phyloP scores from a whole-genome alignment of 2,888 invertebrate species.

The Sicus ferrugineus region DNA sequence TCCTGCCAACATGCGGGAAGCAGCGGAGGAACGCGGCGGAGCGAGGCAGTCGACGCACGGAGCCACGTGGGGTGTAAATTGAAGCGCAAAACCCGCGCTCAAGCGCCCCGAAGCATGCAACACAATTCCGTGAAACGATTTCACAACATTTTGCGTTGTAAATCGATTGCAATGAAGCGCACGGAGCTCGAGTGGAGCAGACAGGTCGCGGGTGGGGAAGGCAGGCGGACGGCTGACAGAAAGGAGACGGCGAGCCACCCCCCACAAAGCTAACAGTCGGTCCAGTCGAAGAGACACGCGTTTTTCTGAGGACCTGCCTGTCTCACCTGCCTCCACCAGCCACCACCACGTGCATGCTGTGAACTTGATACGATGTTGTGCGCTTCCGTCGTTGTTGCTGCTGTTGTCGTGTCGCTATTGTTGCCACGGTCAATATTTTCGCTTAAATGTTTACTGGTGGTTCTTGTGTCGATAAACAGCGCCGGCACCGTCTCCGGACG shows the following conservation, averaged over 20 bases:
- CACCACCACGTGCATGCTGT: background rate
- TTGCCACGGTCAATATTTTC: constrained; percentile 15
- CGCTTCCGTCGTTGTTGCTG: constrained; percentile 17
- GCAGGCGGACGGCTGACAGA: background rate
- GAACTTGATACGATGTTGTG: constrained; percentile 27
- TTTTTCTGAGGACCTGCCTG: background rate
- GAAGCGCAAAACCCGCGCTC: constrained; percentile 28
- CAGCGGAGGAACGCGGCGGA: background rate
- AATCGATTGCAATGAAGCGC: constrained; percentile 30
- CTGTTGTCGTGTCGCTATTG: background rate
- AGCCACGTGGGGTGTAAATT: constrained; percentile 23
- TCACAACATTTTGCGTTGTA: constrained; percentile 26
- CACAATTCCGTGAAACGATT: constrained; percentile 37
- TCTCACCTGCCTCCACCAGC: background rate
- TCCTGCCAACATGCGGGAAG: constrained; percentile 5
- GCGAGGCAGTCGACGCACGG: background rate
- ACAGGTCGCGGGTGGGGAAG: background rate
- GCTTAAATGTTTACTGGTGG: constrained; percentile 7
- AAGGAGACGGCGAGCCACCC: background rate
- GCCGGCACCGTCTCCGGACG: background rate
- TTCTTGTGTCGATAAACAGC: background rate
- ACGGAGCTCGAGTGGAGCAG: constrained; percentile 5
- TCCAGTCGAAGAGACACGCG: background rate
- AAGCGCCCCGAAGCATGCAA: constrained; percentile 38
- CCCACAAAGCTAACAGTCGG: background rate